Evolutionary conservation across 2,113 vertebrate species (phyloP).

Genomic region (Orycteropus afer): DNA sequence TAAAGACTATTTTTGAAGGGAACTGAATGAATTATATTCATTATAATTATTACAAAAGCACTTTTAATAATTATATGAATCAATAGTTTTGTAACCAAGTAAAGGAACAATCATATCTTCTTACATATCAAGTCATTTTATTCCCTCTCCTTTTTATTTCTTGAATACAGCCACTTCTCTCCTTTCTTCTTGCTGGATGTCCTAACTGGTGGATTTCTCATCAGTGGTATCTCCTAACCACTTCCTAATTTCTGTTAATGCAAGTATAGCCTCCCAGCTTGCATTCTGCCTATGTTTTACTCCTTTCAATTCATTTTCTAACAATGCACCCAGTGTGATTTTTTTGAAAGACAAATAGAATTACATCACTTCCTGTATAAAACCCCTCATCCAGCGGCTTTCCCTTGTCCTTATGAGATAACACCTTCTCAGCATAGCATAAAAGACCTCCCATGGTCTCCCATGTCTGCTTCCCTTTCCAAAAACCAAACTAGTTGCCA

Average conservation of each 20-base stretch:
- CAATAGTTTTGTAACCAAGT: neutral
- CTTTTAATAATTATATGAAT: too few relatives aligned
- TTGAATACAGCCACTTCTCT: neutral
- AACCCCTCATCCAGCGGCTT: neutral
- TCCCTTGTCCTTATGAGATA: conserved; percentile 1
- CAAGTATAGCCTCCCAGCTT: neutral
- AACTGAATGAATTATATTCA: neutral
- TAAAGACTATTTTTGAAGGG: neutral
- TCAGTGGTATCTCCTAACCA: neutral
- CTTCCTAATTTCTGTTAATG: neutral
- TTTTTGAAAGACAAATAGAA: neutral
- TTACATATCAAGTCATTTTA: neutral
- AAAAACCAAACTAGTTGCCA: too few relatives aligned
- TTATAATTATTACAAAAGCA: neutral
- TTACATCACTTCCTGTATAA: neutral
- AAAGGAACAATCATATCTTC: neutral
- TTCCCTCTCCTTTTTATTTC: neutral
- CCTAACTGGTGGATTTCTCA: neutral
- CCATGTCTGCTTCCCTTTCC: neutral
- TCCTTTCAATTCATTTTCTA: conserved; percentile 16
- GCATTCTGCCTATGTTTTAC: neutral
- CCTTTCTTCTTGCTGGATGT: neutral
- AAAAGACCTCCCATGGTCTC: neutral
- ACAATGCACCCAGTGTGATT: neutral
- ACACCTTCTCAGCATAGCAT: neutral